Conservation (phyloP, 2,888 invertebrate genomes). For the Sminthurinus aureus region DNA sequence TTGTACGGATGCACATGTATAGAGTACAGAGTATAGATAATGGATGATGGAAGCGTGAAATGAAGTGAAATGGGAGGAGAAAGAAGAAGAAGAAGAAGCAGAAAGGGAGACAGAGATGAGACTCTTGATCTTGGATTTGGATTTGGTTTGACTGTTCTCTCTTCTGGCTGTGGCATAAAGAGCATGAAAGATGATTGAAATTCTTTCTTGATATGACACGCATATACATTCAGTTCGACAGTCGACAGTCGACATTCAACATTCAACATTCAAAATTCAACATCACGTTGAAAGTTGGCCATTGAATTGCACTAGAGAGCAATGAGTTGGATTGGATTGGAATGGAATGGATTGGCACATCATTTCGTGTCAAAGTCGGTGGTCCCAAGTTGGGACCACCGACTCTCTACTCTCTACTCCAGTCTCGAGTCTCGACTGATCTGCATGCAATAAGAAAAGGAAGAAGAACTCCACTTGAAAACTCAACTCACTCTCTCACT, state of each 20-base stretch:
- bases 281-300: not conserved
- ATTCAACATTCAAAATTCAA: not conserved
- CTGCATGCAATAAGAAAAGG: not conserved
- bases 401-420: not conserved
- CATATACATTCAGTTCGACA: not conserved
- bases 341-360: not conserved
- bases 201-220: not conserved
- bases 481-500: too few species aligned
- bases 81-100: not conserved
- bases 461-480: not conserved
- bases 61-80: conserved; percentile 12
- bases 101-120: not conserved
- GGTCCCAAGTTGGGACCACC: too few species aligned
- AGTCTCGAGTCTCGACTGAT: not conserved
- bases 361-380: conserved; percentile 22
- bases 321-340: not conserved
- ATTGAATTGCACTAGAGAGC: not conserved
- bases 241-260: not conserved
- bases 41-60: conserved; percentile 22
- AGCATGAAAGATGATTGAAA: not conserved
- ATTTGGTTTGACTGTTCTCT: not conserved
- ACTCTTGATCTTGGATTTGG: not conserved
- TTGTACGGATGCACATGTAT: too few species aligned
- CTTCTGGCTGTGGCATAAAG: not conserved
- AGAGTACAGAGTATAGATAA: too few species aligned